A percentile compares a stretch with the other conserved stretches of the same genome.
phyloP scores from a whole-genome alignment of 2,888 invertebrate genomes.

The Acheta domesticus region DNA sequence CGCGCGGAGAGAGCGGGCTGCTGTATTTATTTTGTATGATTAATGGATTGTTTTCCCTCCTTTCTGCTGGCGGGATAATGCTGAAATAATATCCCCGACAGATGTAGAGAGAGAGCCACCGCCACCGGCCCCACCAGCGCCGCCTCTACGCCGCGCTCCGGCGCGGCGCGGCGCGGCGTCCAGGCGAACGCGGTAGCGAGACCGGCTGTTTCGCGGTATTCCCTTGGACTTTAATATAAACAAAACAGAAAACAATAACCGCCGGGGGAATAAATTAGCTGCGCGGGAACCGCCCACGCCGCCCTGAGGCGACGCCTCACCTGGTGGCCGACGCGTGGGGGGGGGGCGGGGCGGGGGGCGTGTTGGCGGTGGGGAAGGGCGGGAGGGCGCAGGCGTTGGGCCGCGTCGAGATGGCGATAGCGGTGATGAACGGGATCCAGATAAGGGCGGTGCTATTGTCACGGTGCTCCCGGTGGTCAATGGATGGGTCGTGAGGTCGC shows the following conservation, averaged over 20 bases:
- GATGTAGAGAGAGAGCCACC: neutral
- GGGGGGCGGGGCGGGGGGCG: neutral
- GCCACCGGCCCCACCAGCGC: neutral
- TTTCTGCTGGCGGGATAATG: slow-evolving; percentile 18
- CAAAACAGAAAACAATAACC: slow-evolving; percentile 5
- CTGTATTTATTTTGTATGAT: slow-evolving; percentile 18
- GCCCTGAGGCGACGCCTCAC: neutral
- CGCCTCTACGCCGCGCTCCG: neutral
- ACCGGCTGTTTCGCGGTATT: neutral
- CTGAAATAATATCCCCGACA: slow-evolving; percentile 18
- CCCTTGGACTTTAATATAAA: neutral
- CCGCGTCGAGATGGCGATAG: neutral
- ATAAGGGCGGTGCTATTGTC: no score
- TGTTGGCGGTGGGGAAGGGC: neutral
- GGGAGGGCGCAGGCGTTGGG: neutral
- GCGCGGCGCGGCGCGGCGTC: neutral
- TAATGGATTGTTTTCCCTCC: slow-evolving; percentile 1
- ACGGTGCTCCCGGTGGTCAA: no score
- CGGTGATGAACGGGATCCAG: neutral
- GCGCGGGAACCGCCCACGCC: neutral
- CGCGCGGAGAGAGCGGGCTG: neutral
- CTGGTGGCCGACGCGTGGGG: neutral
- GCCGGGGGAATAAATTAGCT: neutral
- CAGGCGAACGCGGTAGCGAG: no score
- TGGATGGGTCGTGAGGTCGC: no score